Conservation (phyloP, 2,888 invertebrate genomes). For the Acleris holmiana region DNA sequence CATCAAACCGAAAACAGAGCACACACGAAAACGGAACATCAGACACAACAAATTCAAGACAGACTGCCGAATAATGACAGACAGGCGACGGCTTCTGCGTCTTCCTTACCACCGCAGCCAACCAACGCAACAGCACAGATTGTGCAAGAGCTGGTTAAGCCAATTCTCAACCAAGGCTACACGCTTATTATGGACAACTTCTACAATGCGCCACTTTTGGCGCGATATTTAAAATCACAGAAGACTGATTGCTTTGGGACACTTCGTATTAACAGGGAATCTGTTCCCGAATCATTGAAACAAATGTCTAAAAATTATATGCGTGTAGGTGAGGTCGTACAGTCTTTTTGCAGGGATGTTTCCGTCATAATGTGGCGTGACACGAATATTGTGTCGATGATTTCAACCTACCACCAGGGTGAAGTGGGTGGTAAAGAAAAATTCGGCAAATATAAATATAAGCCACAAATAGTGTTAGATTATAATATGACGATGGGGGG, state of each 20-base stretch:
- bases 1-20: too few relatives aligned
- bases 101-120: background rate
- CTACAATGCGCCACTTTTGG: constrained; percentile 8
- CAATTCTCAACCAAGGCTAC: background rate
- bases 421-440: constrained; percentile 30
- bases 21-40: background rate
- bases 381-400: constrained; percentile 19
- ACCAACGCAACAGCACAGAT: background rate
- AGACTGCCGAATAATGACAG: background rate
- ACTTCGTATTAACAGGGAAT: constrained; percentile 1
- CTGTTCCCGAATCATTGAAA: constrained; percentile 2
- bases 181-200: constrained; percentile 9
- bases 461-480: constrained; percentile 20
- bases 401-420: constrained; percentile 22
- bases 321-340: background rate
- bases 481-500: constrained; percentile 29
- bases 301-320: background rate
- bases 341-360: background rate
- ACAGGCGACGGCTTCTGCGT: constrained; percentile 6
- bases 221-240: constrained; percentile 5
- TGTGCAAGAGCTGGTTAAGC: constrained; percentile 1
- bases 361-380: constrained; percentile 24
- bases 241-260: constrained; percentile 12
- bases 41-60: background rate
- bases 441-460: constrained; percentile 21